These are phyloP conservation scores for Arge pagana DNA, from an alignment of 2,888 invertebrate genomes.

Conservation along the genomic window DNA sequence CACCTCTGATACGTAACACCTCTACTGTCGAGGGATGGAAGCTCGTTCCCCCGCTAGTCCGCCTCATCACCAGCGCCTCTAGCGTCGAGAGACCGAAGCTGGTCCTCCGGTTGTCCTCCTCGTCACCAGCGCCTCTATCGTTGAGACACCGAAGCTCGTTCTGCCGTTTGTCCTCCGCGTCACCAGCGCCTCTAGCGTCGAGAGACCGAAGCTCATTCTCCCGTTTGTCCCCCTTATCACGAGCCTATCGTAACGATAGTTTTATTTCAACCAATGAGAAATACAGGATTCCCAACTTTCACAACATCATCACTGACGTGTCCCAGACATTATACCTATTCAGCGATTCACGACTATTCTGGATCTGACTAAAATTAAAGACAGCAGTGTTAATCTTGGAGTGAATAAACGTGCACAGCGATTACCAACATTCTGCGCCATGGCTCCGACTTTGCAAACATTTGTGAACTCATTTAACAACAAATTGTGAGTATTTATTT, in stretches of 20 bases:
- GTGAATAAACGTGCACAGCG: not conserved
- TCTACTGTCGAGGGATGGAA: too few species aligned
- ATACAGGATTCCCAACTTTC: slow-evolving; percentile 1
- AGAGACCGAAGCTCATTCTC: too few species aligned
- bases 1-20: too few species aligned
- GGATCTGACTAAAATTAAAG: slow-evolving; percentile 37
- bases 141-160: too few species aligned
- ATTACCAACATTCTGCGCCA: slow-evolving; percentile 41
- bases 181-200: too few species aligned
- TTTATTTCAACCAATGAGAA: slow-evolving; percentile 40
- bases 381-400: slow-evolving; percentile 28
- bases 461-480: slow-evolving; percentile 73
- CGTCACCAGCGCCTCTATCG: too few species aligned
- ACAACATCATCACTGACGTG: slow-evolving; percentile 54
- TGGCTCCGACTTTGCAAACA: slow-evolving; percentile 67
- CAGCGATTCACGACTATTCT: slow-evolving; percentile 48
- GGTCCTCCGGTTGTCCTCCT: too few species aligned
- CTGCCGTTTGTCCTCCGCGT: too few species aligned
- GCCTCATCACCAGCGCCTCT: too few species aligned
- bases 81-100: too few species aligned
- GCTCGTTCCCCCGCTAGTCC: too few species aligned
- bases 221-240: not conserved
- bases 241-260: slow-evolving; percentile 31
- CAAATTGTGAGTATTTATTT: slow-evolving; percentile 67
- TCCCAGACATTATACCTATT: slow-evolving; percentile 43